phyloP scores from a whole-genome alignment of 1,140 invertebrate species.

The Apis mellifera region DNA sequence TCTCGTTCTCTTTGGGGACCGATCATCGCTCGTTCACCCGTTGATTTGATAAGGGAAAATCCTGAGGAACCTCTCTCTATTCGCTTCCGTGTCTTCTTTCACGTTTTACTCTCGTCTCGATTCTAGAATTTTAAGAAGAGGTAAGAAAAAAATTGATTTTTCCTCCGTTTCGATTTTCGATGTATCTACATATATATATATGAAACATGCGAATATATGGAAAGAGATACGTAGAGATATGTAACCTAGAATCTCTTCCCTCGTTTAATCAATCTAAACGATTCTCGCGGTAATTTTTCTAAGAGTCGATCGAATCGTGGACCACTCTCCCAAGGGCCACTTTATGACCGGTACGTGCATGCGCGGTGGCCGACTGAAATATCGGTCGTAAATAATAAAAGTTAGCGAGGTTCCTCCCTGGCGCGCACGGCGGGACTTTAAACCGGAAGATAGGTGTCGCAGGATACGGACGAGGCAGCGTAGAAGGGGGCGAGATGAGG shows the following conservation, averaged over 20 bases:
- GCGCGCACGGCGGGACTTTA: conserved; percentile 79
- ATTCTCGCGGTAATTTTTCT: neutral
- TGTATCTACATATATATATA: too few species aligned
- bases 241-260: neutral
- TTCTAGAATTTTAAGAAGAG: neutral
- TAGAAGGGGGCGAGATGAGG: conserved; percentile 60
- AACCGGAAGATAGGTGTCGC: conserved; percentile 83
- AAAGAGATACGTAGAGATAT: too few species aligned
- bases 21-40: conserved; percentile 76
- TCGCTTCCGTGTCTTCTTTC: neutral
- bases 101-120: neutral
- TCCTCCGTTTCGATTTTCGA: too few species aligned
- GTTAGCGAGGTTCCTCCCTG: conserved; percentile 80
- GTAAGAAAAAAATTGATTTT: too few species aligned
- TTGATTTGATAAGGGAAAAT: conserved; percentile 78
- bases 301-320: conserved; percentile 51
- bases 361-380: conserved; percentile 75
- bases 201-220: too few species aligned
- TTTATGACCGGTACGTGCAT: conserved; percentile 59
- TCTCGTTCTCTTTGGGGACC: conserved; percentile 44
- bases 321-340: conserved; percentile 44
- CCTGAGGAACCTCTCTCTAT: conserved; percentile 49
- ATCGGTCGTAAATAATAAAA: conserved; percentile 83
- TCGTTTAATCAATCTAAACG: neutral
- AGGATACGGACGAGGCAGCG: conserved; percentile 71